Conservation (phyloP, 1,140 invertebrate genomes). For the Drosophila prosaltans region DNA sequence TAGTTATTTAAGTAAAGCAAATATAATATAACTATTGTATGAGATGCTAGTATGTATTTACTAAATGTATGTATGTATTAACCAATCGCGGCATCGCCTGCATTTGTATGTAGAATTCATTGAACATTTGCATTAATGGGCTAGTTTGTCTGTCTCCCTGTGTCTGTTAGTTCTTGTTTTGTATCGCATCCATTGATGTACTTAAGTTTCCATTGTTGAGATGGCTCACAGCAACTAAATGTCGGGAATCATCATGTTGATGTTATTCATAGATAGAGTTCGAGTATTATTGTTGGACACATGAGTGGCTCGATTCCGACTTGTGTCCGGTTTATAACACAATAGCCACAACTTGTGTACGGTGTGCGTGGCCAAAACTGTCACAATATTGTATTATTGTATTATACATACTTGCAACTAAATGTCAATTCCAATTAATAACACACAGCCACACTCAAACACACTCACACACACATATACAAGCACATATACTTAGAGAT, state of each 20-base stretch:
- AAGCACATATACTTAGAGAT: not conserved
- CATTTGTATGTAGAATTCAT: constrained; percentile 41
- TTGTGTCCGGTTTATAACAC: not conserved
- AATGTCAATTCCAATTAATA: constrained; percentile 9
- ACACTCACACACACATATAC: not conserved
- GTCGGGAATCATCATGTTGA: not conserved
- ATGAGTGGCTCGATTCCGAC: not conserved
- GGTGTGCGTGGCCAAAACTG: not conserved
- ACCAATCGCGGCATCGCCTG: constrained; percentile 9
- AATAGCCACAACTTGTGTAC: not conserved
- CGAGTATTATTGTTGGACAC: not conserved
- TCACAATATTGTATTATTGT: constrained; percentile 9
- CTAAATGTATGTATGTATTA: constrained; percentile 18
- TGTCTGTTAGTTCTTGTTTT: constrained; percentile 30
- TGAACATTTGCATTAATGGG: constrained; percentile 41
- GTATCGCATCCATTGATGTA: constrained; percentile 20
- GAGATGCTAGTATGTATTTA: constrained; percentile 56
- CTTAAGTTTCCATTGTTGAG: constrained; percentile 27
- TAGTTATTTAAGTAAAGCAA: constrained; percentile 8
- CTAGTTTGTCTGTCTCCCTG: constrained; percentile 14
- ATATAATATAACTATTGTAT: constrained; percentile 13
- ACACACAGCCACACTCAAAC: not conserved
- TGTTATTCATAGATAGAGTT: not conserved
- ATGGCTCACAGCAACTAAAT: not conserved
- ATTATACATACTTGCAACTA: not conserved